Evolutionary conservation across 2,888 invertebrate genomes (phyloP).

Genomic region (Listrodromus nycthemerus): DNA sequence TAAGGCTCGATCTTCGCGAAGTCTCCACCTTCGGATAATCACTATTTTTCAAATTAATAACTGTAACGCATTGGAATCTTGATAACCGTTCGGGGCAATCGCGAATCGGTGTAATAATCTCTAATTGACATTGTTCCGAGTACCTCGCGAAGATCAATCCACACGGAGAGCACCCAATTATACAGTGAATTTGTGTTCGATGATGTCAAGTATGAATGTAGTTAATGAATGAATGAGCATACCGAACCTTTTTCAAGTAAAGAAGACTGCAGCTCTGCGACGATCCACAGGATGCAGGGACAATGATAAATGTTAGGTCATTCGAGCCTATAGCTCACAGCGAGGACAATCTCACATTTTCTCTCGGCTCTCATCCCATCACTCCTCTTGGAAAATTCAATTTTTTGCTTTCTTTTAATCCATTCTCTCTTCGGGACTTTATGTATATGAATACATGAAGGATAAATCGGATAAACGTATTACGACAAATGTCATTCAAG

Average conservation of each 20-base stretch:
- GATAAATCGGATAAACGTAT: slow-evolving; percentile 32
- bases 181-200: slow-evolving; percentile 26
- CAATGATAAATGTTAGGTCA: slow-evolving; percentile 77
- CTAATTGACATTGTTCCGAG: slow-evolving; percentile 63
- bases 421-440: slow-evolving; percentile 37
- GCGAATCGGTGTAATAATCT: slow-evolving; percentile 34
- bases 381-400: neutral
- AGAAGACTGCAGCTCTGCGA: slow-evolving; percentile 85
- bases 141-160: slow-evolving; percentile 53
- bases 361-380: slow-evolving; percentile 12
- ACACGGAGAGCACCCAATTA: slow-evolving; percentile 21
- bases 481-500: slow-evolving; percentile 25
- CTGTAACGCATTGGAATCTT: slow-evolving; percentile 13
- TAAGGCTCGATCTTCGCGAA: slow-evolving; percentile 27
- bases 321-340: slow-evolving; percentile 82
- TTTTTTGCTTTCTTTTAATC: slow-evolving; percentile 1
- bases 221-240: slow-evolving; percentile 72
- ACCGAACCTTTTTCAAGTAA: slow-evolving; percentile 84
- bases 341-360: slow-evolving; percentile 54
- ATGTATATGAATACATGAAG: slow-evolving; percentile 55
- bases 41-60: slow-evolving; percentile 16
- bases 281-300: slow-evolving; percentile 80
- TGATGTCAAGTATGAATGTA: slow-evolving; percentile 59
- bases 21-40: slow-evolving; percentile 38
- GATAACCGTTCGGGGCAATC: slow-evolving; percentile 16